These are phyloP conservation scores for Promerops cafer DNA, from an alignment of 2,113 vertebrate genomes.

Conservation along the genomic window DNA sequence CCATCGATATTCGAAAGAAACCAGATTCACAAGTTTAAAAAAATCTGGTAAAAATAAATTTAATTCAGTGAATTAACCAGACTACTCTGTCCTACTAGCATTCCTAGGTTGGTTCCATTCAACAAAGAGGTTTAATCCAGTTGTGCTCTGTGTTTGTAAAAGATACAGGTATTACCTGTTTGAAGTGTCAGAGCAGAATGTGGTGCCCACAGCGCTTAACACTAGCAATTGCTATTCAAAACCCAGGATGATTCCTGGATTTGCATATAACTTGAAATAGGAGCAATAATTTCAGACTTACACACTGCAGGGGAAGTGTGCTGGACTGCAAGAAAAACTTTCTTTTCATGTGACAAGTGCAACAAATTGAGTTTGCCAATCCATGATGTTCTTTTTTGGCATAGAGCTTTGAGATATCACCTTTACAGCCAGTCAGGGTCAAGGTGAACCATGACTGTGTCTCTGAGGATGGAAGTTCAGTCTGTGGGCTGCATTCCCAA, in stretches of 20 bases:
- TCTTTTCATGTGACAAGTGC: neutral
- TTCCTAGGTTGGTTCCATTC: neutral
- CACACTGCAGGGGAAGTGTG: neutral
- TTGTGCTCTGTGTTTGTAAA: neutral
- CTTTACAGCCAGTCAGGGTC: neutral
- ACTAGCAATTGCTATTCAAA: neutral
- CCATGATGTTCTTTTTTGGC: neutral
- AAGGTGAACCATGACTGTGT: neutral
- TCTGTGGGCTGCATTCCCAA: neutral
- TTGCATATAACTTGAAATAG: neutral
- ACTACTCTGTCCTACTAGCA: neutral
- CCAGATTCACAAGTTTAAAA: neutral
- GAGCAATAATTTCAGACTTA: neutral
- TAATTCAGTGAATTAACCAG: neutral
- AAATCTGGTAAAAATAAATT: neutral
- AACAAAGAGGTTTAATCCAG: neutral
- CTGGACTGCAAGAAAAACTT: neutral
- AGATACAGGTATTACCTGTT: neutral
- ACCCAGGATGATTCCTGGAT: neutral
- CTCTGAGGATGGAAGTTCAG: neutral
- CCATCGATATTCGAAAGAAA: neutral
- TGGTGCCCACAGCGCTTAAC: neutral
- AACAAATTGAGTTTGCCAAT: neutral
- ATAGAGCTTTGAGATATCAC: neutral
- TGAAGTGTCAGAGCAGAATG: neutral